Evolutionary conservation across 2,797 vertebrate species (phyloP).

Genomic region (Pyrocephalus nanus): DNA sequence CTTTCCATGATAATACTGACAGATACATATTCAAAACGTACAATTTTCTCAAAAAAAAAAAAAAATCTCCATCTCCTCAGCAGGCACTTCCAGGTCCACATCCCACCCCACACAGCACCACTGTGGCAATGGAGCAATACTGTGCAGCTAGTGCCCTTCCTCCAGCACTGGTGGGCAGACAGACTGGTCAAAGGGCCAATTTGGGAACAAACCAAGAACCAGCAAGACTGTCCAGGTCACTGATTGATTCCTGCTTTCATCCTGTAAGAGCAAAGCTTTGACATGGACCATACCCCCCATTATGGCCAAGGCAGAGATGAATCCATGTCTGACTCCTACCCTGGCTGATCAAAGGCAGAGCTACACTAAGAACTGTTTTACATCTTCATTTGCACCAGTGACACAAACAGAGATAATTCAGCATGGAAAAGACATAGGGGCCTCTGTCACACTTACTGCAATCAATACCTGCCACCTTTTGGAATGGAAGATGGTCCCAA

Average conservation of each 20-base stretch:
- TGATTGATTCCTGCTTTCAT: neutral
- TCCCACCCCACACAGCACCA: neutral
- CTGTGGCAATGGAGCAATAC: neutral
- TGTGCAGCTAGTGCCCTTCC: accelerated
- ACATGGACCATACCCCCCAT: accelerated
- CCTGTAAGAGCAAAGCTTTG: neutral
- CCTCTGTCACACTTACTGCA: neutral
- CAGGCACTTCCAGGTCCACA: neutral
- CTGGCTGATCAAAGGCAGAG: neutral
- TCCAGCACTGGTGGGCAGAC: neutral
- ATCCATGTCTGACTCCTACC: neutral
- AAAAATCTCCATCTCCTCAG: neutral
- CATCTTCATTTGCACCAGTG: neutral
- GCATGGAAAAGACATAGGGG: neutral
- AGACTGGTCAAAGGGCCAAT: neutral
- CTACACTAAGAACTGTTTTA: neutral
- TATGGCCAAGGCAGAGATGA: neutral
- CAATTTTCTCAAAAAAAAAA: neutral
- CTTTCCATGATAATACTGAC: neutral
- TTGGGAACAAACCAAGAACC: neutral
- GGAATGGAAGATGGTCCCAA: neutral
- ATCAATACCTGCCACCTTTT: neutral
- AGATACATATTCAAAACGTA: neutral
- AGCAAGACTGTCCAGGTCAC: neutral
- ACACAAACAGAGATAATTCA: neutral